Base-by-base conservation (phyloP, 2,888 invertebrate genomes). In the Sinelater perroti region DNA sequence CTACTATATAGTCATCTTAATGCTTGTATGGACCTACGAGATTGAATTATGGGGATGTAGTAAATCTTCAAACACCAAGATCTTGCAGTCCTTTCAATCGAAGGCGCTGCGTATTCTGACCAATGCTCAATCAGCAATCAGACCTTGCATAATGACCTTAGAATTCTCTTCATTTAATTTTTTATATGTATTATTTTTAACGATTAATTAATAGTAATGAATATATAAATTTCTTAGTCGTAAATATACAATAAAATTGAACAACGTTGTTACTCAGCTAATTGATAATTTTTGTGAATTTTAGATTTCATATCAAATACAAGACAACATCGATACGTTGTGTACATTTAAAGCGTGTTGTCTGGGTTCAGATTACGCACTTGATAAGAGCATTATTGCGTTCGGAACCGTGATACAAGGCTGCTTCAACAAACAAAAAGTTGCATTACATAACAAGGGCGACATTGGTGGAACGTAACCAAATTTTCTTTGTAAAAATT, bases 391-490 rank as follows among this genome's bases (percentile, higher is more conserved):
- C n/a, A 70, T 76, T 13, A 70, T 85, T 28, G 76, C 80, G 6
- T 85, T 85, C 64, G 82, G 82, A n/a, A 78, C 79, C 24, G 79
- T 85, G 0, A 78, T 81, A 4, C 74, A 80, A 59, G 79, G 81
- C 11, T 81, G 79, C 55, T 70, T 69, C 13, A 75, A 72, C 30
- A 74, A 77, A 5, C 68, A 78, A 20, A 80, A 77, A 63, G 69
- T 85, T 16, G 69, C 80, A 21, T 73, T 86, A 65, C 72, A 72
- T 40, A 86, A 86, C 71, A 78, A 74, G 4, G 85, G 86, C 2
- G 84, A 85, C 65, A 74, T 83, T 53, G 82, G 82, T 42, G 79
- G 82, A 13, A 81, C 73, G 84, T 83, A 67, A n/a, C n/a, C n/a
- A n/a, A 67, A 60, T 60, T 26, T 16, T 10, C 6, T 8, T 26